Conservation (phyloP, 2,113 vertebrate genomes). For the Orientallactaga bullata region DNA sequence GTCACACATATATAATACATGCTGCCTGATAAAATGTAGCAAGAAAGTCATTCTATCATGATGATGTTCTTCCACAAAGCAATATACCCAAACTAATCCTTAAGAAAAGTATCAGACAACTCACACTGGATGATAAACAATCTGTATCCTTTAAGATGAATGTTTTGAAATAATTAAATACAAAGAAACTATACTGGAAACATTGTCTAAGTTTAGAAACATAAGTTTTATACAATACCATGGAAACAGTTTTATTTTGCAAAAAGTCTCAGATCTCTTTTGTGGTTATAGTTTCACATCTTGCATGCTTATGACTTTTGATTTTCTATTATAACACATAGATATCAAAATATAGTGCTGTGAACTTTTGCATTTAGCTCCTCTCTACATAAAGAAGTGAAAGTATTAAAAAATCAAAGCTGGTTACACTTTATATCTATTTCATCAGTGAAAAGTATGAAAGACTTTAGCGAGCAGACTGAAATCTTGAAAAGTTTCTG, state of each 20-base stretch:
- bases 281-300: not conserved
- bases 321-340: not conserved
- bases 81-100: not conserved
- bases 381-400: not conserved
- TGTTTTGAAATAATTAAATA: not conserved
- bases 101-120: not conserved
- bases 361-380: not conserved
- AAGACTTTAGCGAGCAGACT: not conserved
- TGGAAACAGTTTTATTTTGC: not conserved
- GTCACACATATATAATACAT: not conserved
- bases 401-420: not conserved
- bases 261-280: not conserved
- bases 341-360: not conserved
- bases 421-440: not conserved
- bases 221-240: not conserved
- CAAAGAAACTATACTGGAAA: not conserved
- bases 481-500: not conserved
- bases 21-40: not conserved
- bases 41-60: not conserved
- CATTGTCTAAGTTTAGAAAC: not conserved
- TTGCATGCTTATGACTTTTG: not conserved
- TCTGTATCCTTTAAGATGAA: not conserved
- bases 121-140: accelerated
- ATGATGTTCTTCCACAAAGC: no score
- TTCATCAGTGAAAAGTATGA: not conserved